Evolutionary conservation across 2,113 vertebrate species (phyloP).

Genomic region (Carlito syrichta): DNA sequence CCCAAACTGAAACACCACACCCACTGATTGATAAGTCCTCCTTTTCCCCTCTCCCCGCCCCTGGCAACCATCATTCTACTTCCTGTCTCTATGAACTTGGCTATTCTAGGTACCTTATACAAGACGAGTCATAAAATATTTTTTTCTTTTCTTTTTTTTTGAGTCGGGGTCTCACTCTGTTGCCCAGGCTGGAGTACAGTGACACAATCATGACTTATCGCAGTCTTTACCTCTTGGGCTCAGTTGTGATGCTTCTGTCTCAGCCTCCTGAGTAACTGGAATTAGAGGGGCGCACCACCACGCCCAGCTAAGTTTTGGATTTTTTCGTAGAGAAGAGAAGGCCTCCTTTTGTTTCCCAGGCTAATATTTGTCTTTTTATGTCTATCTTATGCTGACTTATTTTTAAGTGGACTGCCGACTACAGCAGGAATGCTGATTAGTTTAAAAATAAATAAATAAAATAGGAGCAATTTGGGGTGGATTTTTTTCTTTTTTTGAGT

Average conservation of each 20-base stretch:
- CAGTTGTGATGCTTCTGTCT: too few relatives aligned
- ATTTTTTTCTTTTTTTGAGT: too few relatives aligned
- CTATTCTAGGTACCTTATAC: neutral
- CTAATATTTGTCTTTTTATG: neutral
- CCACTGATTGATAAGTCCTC: neutral
- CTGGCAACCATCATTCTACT: neutral
- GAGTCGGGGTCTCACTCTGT: too few relatives aligned
- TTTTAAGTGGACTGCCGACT: neutral
- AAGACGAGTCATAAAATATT: neutral
- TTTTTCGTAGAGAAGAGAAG: too few relatives aligned
- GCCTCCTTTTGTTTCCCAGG: too few relatives aligned
- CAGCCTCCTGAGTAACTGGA: too few relatives aligned
- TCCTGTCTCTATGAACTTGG: neutral
- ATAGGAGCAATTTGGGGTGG: neutral
- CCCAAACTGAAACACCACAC: neutral
- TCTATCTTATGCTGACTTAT: neutral
- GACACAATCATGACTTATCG: too few relatives aligned
- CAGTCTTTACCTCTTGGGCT: too few relatives aligned
- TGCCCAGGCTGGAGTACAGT: too few relatives aligned
- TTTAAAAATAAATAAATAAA: neutral
- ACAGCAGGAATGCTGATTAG: neutral
- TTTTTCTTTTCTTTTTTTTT: too few relatives aligned
- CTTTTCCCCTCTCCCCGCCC: neutral
- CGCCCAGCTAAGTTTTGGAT: too few relatives aligned
- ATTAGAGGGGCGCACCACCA: too few relatives aligned